Conservation (phyloP, 2,113 vertebrate genomes). For the Craseonycteris thonglongyai region DNA sequence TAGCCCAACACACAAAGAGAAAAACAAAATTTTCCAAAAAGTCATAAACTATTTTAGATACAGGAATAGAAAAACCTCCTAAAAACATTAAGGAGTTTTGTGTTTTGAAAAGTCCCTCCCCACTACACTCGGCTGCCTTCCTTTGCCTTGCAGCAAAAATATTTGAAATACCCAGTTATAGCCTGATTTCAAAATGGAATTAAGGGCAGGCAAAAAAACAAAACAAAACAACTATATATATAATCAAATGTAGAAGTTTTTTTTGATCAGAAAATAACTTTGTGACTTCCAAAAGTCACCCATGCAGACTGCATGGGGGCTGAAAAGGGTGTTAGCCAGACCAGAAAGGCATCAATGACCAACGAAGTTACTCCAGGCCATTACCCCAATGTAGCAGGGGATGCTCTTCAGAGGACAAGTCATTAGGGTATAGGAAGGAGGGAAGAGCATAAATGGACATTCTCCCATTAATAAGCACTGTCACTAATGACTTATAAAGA, state of each 20-base stretch:
- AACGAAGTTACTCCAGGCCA: conserved; percentile 1
- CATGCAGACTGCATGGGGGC: not conserved
- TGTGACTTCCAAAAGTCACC: conserved; percentile 31
- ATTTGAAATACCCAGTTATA: not conserved
- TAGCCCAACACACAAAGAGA: not conserved
- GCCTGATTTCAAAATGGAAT: not conserved
- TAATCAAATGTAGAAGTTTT: not conserved
- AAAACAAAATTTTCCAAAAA: not conserved
- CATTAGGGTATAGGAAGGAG: not conserved
- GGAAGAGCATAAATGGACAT: not conserved
- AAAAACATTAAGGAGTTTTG: not conserved
- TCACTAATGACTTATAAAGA: not conserved
- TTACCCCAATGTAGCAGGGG: not conserved
- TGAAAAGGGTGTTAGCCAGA: not conserved
- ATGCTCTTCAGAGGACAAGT: not conserved
- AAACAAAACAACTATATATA: not conserved
- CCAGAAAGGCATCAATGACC: conserved; percentile 23
- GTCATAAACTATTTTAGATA: not conserved
- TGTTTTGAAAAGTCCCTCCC: not conserved
- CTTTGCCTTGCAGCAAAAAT: not conserved
- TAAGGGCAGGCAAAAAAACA: not conserved
- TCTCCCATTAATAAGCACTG: not conserved
- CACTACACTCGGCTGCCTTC: not conserved
- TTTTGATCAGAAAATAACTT: conserved; percentile 24
- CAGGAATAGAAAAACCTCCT: not conserved